These are phyloP conservation scores for Sander vitreus DNA, from an alignment of 2,113 vertebrate genomes.

Conservation along the genomic window DNA sequence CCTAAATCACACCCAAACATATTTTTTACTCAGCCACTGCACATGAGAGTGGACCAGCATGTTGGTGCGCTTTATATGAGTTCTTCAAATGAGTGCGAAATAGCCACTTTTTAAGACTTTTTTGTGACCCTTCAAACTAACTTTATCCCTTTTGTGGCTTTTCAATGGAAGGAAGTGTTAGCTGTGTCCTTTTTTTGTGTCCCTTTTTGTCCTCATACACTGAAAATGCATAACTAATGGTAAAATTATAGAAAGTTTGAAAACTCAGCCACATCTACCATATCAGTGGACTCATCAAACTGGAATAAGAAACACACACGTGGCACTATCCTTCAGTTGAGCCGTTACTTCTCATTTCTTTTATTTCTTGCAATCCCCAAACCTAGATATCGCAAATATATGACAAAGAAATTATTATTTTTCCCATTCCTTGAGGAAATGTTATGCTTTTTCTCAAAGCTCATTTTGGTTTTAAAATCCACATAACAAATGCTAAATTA, in stretches of 20 bases:
- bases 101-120: neutral
- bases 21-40: neutral
- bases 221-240: neutral
- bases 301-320: neutral
- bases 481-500: too few relatives aligned
- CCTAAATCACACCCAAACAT: neutral
- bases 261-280: neutral
- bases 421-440: neutral
- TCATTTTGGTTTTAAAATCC: neutral
- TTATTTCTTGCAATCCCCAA: neutral
- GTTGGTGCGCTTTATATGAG: neutral
- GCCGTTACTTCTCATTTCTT: neutral
- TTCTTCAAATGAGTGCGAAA: neutral
- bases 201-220: neutral
- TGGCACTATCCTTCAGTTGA: neutral
- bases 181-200: neutral
- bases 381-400: neutral
- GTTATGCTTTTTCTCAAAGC: neutral
- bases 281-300: neutral
- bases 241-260: neutral
- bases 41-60: neutral
- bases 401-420: neutral
- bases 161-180: neutral
- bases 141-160: neutral
- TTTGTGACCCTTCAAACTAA: conserved; percentile 2